Base-by-base conservation (phyloP, 2,797 vertebrate genomes). In the Clarias laeviceps region DNA sequence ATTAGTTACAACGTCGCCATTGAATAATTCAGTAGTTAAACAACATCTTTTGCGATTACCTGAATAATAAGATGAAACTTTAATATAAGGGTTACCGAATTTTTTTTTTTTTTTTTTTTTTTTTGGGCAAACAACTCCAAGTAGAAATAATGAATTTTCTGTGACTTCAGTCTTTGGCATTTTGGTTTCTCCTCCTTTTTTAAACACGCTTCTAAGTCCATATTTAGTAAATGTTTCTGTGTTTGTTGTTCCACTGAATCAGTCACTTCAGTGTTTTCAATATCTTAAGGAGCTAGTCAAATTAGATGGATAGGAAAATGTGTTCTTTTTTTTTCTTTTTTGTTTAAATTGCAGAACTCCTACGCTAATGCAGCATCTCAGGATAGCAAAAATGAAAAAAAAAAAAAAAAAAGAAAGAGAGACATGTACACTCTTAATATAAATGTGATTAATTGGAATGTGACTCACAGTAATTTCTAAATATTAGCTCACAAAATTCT, bases 1-100 rank as follows among this genome's bases (percentile, higher is more conserved):
- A 65, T 29, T 80, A 29, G n/a, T 22, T 81, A 32, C 20, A 12
- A 22, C 32, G 18, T 29, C 12, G 24, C 18, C 62, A 20, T 17
- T 80, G n/a, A 80, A 80, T 80, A 80, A 68, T 81, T 81, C 62
- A 50, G n/a, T 20, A 66, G 17, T 27, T 66, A 50, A 79, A 78
- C 24, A n/a, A 62, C 15, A 22, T 27, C 14, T 14, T 62, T 62
- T 17, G 57, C 40, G 22, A 79, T 62, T 15, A 62, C n/a, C 11
- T 62, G 11, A 17, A n/a, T 17, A 62, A 62, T 24, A 61, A 78
- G 54, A 22, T 15, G 57, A 61, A 11, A n/a, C 5, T 61, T 37
- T 61, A 78, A 61, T 29, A 78, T 22, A 24, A 57, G 6, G 12
- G 20, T 24, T 78, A 9, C 54, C 4, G 15, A 78, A 24, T 0